Base-by-base conservation (phyloP, 2,888 invertebrate genomes). In the Nebria brevicollis region DNA sequence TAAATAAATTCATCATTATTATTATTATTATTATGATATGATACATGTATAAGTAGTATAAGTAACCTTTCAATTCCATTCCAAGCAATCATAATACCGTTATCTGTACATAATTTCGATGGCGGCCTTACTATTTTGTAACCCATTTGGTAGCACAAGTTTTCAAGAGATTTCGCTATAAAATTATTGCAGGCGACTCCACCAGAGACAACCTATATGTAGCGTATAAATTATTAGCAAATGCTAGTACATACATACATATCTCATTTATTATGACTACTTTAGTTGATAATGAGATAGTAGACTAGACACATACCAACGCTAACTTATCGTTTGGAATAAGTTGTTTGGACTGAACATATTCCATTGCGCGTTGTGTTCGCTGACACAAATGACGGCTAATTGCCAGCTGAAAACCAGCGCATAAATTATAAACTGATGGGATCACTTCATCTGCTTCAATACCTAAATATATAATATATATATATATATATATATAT, bases 71-170 rank as follows among this genome's bases (percentile, higher is more conserved):
- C 98, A 77, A 97, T 90, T 8, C 97, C 98, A 91, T 98, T 98
- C 98, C 99, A 99, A 20, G 99, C 99, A 85, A 99, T 96, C 99
- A 99, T 99, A 54, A 98, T 93, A 7, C 99, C 99, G 92, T 99
- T 99, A 88, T 99, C 99, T 0, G 97, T 98, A 88, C 99, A 99
- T 10, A 97, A 91, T 86, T 92, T 91, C 26, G 95, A 93, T 2
- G 97, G 95, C 13, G 98, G 98, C 81, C 95, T 92, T 80, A 93
- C 90, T 4, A 96, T 90, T 86, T 90, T 90, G 85, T 93, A 96
- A 0, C 91, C 92, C 85, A 92, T 91, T 84, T 93, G 91, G 15
- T 90, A 86, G 84, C 96, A 95, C 83, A 98, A 87, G 74, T 93
- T 89, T 85, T 91, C 86, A 20, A 99, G 89, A 75, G 94, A 93